Base-by-base conservation (phyloP, 2,113 vertebrate genomes). In the Muntiacus muntjak region DNA sequence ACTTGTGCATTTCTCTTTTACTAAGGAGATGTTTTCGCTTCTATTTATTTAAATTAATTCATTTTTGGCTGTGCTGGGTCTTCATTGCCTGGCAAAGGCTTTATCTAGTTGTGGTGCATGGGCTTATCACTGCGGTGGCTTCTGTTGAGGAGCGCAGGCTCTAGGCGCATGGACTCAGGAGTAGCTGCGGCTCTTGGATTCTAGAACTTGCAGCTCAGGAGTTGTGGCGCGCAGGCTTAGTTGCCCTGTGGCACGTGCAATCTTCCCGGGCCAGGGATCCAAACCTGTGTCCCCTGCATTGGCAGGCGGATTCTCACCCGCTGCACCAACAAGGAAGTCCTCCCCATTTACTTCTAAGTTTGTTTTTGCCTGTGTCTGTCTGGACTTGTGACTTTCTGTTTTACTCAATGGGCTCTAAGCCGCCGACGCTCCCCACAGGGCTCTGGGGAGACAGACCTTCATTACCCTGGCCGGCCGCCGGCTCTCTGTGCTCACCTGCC, bases 1-100 rank as follows among this genome's bases (percentile, higher is more conserved):
- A 43, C 81, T 95, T 95, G 21, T 88, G 94, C 43, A 36, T 47
- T 96, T 58, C 19, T 47, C 28, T 71, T 60, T 60, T 89, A n/a
- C 57, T 94, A 87, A 97, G 55, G 88, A 96, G 74, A 60, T 88
- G 15, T 25, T 88, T 74, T 89, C 19, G 74, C 16, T 76, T 90
- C 74, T 86, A 10, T 50, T 25, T 52, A 60, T 74, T 90, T 87
- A 54, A 76, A 76, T 76, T 40, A 43, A 43, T 26, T 26, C 3
- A 26, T 43, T 43, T 76, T 76, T 76, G 36, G 6, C 40, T 76
- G 11, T 76, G 71, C 71, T 14, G 36, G 13, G 71, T 43, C 71
- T 76, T 76, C 71, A 43, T 26, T 43, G 67, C 19, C 1, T 2
- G n/a, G n/a, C n/a, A 40, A 71, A 71, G n/a, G 19, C 2, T 71